phyloP scores from a whole-genome alignment of 2,113 vertebrate genomes.

The Ailurus styani region DNA sequence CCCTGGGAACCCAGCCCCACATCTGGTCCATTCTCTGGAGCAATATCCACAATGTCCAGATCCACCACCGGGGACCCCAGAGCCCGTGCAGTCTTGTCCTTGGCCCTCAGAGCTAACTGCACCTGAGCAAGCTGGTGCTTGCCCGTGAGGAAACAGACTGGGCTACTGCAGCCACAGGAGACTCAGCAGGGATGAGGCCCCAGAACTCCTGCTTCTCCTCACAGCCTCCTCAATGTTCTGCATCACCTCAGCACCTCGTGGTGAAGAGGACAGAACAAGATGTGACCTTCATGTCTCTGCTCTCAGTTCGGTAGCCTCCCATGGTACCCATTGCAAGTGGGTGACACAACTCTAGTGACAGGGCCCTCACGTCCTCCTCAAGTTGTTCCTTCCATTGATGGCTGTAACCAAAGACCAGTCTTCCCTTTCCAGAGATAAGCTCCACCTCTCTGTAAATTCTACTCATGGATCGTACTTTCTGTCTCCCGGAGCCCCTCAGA shows the following conservation, averaged over 20 bases:
- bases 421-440: background rate
- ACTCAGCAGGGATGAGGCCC: background rate
- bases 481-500: background rate
- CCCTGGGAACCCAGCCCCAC: background rate
- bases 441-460: background rate
- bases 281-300: rapidly evolving
- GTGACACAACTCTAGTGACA: background rate
- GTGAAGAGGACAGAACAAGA: background rate
- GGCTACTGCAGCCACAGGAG: background rate
- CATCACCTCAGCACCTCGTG: background rate
- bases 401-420: background rate
- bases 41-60: background rate
- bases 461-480: background rate
- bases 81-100: background rate
- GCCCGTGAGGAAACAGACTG: background rate
- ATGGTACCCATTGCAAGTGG: background rate
- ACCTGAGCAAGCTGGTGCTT: background rate
- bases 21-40: background rate
- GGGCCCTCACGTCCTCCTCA: background rate
- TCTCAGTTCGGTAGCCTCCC: background rate
- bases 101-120: background rate
- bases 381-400: rapidly evolving
- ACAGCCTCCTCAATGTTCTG: rapidly evolving
- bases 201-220: background rate
- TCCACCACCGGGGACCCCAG: background rate